phyloP scores from a whole-genome alignment of 1,140 invertebrate species.

The Brachionus manjavacas region DNA sequence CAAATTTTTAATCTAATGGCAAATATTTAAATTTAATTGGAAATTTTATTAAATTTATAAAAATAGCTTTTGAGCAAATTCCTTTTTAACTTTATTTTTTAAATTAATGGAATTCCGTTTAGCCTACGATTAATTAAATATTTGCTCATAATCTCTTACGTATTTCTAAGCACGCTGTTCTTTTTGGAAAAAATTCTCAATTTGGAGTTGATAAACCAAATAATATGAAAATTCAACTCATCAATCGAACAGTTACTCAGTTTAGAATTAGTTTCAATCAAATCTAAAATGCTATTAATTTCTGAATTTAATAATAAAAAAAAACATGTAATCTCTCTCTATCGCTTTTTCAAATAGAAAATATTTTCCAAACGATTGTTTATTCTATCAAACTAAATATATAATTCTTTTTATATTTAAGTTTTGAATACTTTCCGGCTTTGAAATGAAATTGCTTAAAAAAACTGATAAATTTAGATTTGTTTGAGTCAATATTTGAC shows the following conservation, averaged over 20 bases:
- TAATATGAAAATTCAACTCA: background rate
- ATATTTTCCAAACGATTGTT: background rate
- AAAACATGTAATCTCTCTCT: background rate
- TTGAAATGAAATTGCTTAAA: background rate
- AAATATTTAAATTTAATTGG: background rate
- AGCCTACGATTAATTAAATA: background rate
- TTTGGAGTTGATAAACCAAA: background rate
- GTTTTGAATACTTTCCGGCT: background rate
- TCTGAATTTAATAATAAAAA: background rate
- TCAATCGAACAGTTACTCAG: background rate
- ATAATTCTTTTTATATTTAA: background rate
- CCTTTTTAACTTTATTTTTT: background rate
- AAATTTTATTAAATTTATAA: background rate
- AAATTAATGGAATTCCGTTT: background rate
- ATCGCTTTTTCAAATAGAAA: background rate
- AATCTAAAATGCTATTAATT: background rate
- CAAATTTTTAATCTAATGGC: background rate
- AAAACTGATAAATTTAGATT: background rate
- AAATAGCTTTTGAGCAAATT: background rate
- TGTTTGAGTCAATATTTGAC: background rate
- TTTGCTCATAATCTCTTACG: background rate
- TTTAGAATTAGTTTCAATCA: background rate
- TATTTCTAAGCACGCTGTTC: background rate
- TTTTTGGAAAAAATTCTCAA: background rate
- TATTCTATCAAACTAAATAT: background rate